Base-by-base conservation (phyloP, 2,888 invertebrate genomes). In the Gnatocerus cornutus region DNA sequence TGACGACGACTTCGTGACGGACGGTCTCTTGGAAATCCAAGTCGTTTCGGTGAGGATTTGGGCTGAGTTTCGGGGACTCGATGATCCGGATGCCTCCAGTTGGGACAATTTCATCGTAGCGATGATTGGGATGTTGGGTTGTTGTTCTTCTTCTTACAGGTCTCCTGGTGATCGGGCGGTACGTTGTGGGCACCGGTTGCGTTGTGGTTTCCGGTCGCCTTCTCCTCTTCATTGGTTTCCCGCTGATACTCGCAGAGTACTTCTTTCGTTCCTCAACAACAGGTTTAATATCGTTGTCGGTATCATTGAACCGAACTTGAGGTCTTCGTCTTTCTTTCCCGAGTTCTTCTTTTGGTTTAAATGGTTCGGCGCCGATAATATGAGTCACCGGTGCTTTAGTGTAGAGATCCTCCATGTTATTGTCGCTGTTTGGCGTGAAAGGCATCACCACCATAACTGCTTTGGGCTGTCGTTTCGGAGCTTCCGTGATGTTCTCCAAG, bases 371-470 rank as follows among this genome's bases (percentile, higher is more conserved):
- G 0, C 83, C 84, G 16, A 91, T 84, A 48, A 90, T 86, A 79
- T 89, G 87, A 0, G 89, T 87, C 70, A 91, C 84, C 0, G 92
- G 92, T 46, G 89, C 88, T 80, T 88, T 89, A 1, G 91, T 91
- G 76, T 89, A 92, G 0, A 92, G 81, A 74, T 91, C 91, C 77
- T 90, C 88, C 56, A 92, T 83, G 66, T 82, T 83, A 3, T 87
- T 85, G 0, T 87, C 86, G 88, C 37, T 89, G 84, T 4, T 89
- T 87, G 48, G 90, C 88, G 76, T 90, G 89, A 89, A 91, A 0
- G 92, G 92, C 74, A 91, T 83, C 0, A 92, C 92, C 0, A 92
- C 88, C 88, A 89, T 90, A 12, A 92, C 80, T 0, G 90, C 88
- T 74, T 87, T 85, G 37, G 87, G 83, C 0, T 80, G 80, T 41